A percentile compares a stretch with the other conserved stretches of the same genome.
Conservation (phyloP, 2,888 invertebrate genomes). For the Boloria euphrosyne region DNA sequence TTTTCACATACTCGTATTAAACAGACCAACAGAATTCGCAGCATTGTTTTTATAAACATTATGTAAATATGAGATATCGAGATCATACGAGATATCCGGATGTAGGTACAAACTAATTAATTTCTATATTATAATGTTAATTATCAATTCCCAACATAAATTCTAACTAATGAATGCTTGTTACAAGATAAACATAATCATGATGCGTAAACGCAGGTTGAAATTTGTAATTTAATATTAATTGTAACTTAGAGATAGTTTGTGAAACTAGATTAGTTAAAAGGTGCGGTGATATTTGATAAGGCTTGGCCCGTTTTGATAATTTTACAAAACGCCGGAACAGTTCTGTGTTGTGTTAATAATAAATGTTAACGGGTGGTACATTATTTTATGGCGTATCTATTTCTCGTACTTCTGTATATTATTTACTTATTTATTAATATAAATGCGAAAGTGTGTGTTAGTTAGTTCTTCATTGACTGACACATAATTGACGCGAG, state of each 20-base stretch:
- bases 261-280: slow-evolving; percentile 9
- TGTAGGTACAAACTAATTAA: slow-evolving; percentile 12
- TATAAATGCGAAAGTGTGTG: too few species aligned
- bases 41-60: slow-evolving; percentile 13
- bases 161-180: slow-evolving; percentile 19
- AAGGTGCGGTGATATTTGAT: slow-evolving; percentile 29
- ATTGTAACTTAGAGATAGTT: not conserved
- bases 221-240: slow-evolving; percentile 4
- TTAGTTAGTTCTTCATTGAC: too few species aligned
- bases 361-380: too few species aligned
- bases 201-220: slow-evolving; percentile 2
- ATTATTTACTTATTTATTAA: too few species aligned
- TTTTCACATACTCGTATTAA: not conserved
- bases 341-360: not conserved
- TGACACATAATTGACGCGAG: too few species aligned
- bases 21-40: slow-evolving; percentile 9
- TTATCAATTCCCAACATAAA: slow-evolving; percentile 20
- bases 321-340: slow-evolving; percentile 13
- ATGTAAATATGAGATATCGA: slow-evolving; percentile 3
- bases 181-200: slow-evolving; percentile 18
- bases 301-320: slow-evolving; percentile 32
- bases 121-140: slow-evolving; percentile 11
- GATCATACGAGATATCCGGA: slow-evolving; percentile 2
- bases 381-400: too few species aligned
- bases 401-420: too few species aligned